Evolutionary conservation across 2,113 vertebrate genomes (phyloP).

Genomic region (Forbesichthys agassizii): DNA sequence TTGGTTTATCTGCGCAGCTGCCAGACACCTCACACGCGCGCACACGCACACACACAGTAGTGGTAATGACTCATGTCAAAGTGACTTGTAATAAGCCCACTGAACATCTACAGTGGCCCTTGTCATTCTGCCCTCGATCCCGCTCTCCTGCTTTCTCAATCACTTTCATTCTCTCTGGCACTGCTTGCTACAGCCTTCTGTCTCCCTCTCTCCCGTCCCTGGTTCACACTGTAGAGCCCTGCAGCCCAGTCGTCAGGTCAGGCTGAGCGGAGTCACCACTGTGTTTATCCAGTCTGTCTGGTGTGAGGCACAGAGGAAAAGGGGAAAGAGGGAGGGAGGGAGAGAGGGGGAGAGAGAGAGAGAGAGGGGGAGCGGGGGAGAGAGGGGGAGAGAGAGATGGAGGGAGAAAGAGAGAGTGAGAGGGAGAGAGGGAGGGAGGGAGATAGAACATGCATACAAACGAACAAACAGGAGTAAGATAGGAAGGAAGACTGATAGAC

Average conservation of each 20-base stretch:
- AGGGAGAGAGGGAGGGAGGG: background rate
- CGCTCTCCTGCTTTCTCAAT: slow-evolving; percentile 30
- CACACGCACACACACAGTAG: slow-evolving; percentile 22
- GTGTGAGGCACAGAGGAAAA: background rate
- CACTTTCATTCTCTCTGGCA: background rate
- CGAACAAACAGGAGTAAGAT: background rate
- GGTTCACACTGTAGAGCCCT: too few species aligned
- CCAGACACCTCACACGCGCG: slow-evolving; percentile 33
- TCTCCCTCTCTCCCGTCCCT: background rate
- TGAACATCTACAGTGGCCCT: slow-evolving; percentile 47
- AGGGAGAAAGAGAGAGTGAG: background rate
- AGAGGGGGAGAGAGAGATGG: background rate
- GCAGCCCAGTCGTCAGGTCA: slow-evolving; percentile 19
- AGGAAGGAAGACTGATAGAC: background rate
- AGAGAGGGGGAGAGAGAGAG: slow-evolving; percentile 10
- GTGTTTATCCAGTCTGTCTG: slow-evolving; percentile 53
- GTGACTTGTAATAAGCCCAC: slow-evolving; percentile 47
- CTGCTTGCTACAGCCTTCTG: background rate
- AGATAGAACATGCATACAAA: background rate
- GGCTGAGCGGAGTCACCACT: slow-evolving; percentile 46
- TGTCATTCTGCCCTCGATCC: slow-evolving; percentile 32
- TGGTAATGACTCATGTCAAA: slow-evolving; percentile 56
- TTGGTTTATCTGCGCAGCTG: slow-evolving; percentile 72
- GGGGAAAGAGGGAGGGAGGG: background rate
- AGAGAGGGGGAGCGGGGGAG: background rate